Evolutionary conservation across 2,888 invertebrate species (phyloP).

Genomic region (Dicyrtomina minuta): DNA sequence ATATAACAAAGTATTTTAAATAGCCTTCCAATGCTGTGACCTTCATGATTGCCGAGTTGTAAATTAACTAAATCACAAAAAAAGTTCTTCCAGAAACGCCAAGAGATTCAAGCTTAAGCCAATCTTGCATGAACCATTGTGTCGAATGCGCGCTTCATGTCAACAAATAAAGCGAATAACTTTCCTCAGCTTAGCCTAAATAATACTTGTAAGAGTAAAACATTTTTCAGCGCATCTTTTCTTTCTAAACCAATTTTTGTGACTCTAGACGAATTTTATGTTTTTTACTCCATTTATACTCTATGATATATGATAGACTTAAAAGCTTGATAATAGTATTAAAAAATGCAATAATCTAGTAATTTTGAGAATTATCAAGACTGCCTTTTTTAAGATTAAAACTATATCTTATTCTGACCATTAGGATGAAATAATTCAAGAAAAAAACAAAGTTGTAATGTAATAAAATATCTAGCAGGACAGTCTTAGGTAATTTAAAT

Average conservation of each 20-base stretch:
- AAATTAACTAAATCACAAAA: background rate
- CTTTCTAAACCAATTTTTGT: conserved; percentile 9
- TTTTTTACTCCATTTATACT: background rate
- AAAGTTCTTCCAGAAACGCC: background rate
- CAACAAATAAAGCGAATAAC: conserved; percentile 16
- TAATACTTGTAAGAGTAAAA: background rate
- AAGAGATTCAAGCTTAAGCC: background rate
- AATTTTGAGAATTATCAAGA: too few species aligned
- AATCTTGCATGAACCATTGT: background rate
- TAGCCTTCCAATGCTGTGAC: background rate
- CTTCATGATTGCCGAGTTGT: background rate
- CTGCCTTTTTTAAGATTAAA: too few species aligned
- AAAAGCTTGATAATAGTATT: too few species aligned
- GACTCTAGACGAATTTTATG: background rate
- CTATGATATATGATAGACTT: conserved; percentile 11
- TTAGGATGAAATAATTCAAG: too few species aligned
- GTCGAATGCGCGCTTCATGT: conserved; percentile 14
- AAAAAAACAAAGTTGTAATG: too few species aligned
- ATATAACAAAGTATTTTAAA: conserved; percentile 2
- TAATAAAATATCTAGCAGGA: too few species aligned
- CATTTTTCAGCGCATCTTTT: conserved; percentile 1
- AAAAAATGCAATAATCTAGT: too few species aligned
- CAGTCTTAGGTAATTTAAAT: too few species aligned
- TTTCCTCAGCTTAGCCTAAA: background rate
- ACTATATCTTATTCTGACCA: too few species aligned